Percentiles rank a stretch among this genome's conserved stretches.
These are phyloP conservation scores for Iselma pallidipennis DNA, from an alignment of 2,888 invertebrate species.

Conservation along the genomic window DNA sequence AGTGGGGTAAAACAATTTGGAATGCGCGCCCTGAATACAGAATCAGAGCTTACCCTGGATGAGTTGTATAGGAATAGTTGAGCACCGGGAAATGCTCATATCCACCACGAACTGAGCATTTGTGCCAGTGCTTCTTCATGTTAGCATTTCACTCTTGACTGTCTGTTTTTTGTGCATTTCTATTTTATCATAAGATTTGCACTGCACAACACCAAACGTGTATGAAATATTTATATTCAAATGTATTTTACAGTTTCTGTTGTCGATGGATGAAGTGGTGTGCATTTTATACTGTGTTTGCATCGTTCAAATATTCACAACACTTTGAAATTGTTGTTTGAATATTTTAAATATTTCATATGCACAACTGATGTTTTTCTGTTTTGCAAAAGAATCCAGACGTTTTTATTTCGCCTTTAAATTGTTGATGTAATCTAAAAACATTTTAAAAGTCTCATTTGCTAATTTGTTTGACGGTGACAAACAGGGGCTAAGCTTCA, in stretches of 20 bases:
- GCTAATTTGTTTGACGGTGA: too few species aligned
- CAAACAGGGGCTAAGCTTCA: not conserved
- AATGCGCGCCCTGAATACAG: conserved; percentile 42
- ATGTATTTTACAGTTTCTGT: conserved; percentile 31
- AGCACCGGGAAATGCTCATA: conserved; percentile 38
- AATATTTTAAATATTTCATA: not conserved
- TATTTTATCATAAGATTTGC: conserved; percentile 28
- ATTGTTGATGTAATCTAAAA: not conserved
- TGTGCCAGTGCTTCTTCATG: conserved; percentile 25
- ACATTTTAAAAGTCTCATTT: too few species aligned
- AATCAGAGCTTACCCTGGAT: conserved; percentile 40
- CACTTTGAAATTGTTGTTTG: not conserved
- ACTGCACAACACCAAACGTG: conserved; percentile 21
- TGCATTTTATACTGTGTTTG: not conserved
- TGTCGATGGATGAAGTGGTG: conserved; percentile 12
- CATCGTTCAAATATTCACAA: not conserved
- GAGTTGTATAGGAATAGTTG: conserved; percentile 41
- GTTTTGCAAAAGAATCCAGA: not conserved
- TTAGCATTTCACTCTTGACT: conserved; percentile 33
- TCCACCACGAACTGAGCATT: conserved; percentile 40
- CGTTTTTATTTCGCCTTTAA: not conserved
- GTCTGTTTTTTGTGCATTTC: conserved; percentile 24
- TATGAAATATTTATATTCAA: conserved; percentile 41
- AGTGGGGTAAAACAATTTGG: conserved; percentile 50
- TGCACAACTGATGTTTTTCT: not conserved